Conservation (phyloP, 2,113 vertebrate species). For the Columbina picui region DNA sequence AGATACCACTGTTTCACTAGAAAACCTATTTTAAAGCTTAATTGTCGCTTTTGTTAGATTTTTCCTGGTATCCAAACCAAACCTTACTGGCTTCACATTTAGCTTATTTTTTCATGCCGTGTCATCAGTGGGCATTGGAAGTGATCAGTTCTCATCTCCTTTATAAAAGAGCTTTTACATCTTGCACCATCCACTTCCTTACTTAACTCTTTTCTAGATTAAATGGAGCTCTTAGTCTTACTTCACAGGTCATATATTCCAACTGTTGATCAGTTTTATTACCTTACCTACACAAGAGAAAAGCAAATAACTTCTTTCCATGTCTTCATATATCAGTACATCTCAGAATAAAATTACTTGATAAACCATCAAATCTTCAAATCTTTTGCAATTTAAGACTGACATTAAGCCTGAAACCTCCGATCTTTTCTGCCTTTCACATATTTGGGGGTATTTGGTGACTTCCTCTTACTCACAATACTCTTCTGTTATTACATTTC, state of each 20-base stretch:
- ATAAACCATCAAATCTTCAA: background rate
- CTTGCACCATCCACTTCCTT: background rate
- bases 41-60: background rate
- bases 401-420: background rate
- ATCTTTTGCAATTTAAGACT: background rate
- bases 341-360: too few species aligned
- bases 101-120: background rate
- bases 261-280: background rate
- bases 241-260: background rate
- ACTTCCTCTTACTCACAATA: background rate
- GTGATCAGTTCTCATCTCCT: background rate
- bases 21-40: background rate
- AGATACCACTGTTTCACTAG: background rate
- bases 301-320: too few species aligned
- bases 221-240: background rate
- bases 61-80: background rate
- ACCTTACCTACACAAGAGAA: background rate
- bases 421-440: background rate
- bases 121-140: background rate
- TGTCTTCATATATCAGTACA: too few species aligned
- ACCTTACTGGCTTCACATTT: background rate
- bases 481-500: background rate
- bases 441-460: background rate
- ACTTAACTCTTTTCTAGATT: background rate
- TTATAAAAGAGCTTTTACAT: background rate